phyloP scores from a whole-genome alignment of 1,140 invertebrate genomes.

The Luehdorfia chinensis region DNA sequence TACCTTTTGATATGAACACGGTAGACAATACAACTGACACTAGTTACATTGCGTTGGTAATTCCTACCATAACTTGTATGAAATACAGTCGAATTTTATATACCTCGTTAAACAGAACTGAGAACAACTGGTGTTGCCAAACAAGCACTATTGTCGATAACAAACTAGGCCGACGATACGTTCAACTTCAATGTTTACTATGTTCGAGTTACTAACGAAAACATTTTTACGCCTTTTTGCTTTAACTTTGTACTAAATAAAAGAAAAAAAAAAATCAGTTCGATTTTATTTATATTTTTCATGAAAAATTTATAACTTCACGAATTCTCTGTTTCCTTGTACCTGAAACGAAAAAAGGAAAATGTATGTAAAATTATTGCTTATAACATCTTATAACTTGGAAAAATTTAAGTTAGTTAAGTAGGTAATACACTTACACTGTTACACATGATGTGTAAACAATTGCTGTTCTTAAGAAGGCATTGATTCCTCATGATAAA shows the following conservation, averaged over 20 bases:
- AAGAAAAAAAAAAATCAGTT: constrained; percentile 2
- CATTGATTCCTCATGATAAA: too few relatives aligned
- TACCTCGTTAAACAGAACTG: background rate
- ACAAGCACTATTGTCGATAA: constrained; percentile 18
- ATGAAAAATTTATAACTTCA: constrained; percentile 44
- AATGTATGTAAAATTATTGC: too few relatives aligned
- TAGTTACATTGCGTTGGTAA: constrained; percentile 12
- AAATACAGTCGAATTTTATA: constrained; percentile 3
- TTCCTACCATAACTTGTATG: background rate
- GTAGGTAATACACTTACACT: too few relatives aligned
- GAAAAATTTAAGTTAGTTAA: too few relatives aligned
- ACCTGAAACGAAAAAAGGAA: constrained; percentile 79
- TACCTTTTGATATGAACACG: constrained; percentile 31
- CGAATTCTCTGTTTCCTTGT: constrained; percentile 85
- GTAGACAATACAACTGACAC: constrained; percentile 26
- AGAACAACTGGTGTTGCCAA: constrained; percentile 15
- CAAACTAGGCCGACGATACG: constrained; percentile 17
- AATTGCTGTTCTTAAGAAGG: too few relatives aligned
- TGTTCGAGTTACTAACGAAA: constrained; percentile 11
- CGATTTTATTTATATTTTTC: constrained; percentile 7
- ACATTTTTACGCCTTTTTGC: constrained; percentile 4
- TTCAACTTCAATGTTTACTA: constrained; percentile 11
- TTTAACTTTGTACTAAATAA: background rate
- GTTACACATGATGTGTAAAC: too few relatives aligned
- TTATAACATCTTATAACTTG: too few relatives aligned